Evolutionary conservation across 2,888 invertebrate genomes (phyloP).

Genomic region (Pyrrhia umbra): DNA sequence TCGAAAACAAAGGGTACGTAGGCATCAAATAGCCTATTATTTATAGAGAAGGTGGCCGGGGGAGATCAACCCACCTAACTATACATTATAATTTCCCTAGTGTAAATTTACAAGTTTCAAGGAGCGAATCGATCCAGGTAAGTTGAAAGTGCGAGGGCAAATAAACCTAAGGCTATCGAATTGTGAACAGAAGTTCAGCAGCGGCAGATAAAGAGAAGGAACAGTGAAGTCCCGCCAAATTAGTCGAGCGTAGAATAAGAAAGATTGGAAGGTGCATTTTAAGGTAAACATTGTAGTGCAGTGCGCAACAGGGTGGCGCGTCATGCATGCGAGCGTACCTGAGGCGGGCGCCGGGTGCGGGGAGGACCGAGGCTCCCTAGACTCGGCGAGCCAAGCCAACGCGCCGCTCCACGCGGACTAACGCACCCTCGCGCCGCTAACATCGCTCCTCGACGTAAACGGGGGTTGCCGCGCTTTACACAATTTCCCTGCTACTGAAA

Average conservation of each 20-base stretch:
- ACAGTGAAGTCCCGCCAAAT: conserved; percentile 62
- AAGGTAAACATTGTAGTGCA: conserved; percentile 83
- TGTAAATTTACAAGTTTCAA: conserved; percentile 49
- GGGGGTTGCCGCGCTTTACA: conserved; percentile 67
- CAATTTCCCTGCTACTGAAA: conserved; percentile 13
- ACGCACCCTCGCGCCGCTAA: conserved; percentile 68
- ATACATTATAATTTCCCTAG: conserved; percentile 38
- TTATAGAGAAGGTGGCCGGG: conserved; percentile 17
- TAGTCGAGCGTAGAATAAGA: conserved; percentile 63
- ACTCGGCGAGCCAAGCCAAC: conserved; percentile 74
- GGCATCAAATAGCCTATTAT: conserved; percentile 30
- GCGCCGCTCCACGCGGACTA: conserved; percentile 86
- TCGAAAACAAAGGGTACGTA: conserved; percentile 37
- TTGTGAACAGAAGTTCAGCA: conserved; percentile 45
- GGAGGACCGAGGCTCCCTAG: conserved; percentile 66
- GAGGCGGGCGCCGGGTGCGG: conserved; percentile 80
- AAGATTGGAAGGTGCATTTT: conserved; percentile 60
- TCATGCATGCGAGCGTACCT: conserved; percentile 76
- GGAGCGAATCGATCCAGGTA: conserved; percentile 57
- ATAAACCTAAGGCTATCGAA: conserved; percentile 45
- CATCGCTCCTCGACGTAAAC: conserved; percentile 62
- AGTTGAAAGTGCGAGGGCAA: conserved; percentile 50
- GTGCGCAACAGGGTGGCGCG: conserved; percentile 86
- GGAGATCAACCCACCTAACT: conserved; percentile 16
- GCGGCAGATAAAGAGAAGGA: conserved; percentile 55